phyloP scores from a whole-genome alignment of 2,888 invertebrate species.

The Cyrtodaria siliqua region DNA sequence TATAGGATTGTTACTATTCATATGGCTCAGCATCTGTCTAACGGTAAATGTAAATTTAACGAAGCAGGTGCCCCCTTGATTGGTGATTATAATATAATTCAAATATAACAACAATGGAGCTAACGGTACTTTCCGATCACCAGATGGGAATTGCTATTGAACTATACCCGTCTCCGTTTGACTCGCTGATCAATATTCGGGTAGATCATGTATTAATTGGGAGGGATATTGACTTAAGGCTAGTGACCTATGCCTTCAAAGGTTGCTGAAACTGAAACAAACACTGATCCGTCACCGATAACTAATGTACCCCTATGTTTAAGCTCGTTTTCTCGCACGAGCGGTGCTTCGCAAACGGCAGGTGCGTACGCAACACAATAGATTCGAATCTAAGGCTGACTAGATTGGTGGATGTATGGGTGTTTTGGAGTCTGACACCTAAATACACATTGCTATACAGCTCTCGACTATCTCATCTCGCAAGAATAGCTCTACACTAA shows the following conservation, averaged over 20 bases:
- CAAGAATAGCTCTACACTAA: no score
- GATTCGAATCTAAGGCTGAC: background rate
- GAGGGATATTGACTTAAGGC: conserved; percentile 33
- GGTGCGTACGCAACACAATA: conserved; percentile 17
- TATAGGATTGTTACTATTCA: conserved; percentile 37
- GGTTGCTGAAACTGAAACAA: conserved; percentile 24
- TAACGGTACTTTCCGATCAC: conserved; percentile 41
- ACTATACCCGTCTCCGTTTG: background rate
- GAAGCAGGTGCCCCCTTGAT: conserved; percentile 25
- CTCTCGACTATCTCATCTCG: background rate
- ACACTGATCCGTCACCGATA: conserved; percentile 35
- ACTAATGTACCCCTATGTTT: conserved; percentile 34
- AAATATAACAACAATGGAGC: conserved; percentile 34
- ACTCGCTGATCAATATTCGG: conserved; percentile 13
- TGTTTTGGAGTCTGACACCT: no score
- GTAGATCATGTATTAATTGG: conserved; percentile 51
- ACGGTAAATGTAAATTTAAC: conserved; percentile 61
- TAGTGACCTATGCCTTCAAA: conserved; percentile 28
- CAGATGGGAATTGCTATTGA: conserved; percentile 24
- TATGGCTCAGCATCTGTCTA: conserved; percentile 59
- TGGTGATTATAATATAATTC: conserved; percentile 37
- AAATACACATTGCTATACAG: no score
- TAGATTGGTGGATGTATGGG: no score
- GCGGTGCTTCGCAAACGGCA: conserved; percentile 1
- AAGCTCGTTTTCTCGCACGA: conserved; percentile 1